Evolutionary conservation across 1,140 invertebrate species (phyloP).

Genomic region (Ridgeia piscesae): DNA sequence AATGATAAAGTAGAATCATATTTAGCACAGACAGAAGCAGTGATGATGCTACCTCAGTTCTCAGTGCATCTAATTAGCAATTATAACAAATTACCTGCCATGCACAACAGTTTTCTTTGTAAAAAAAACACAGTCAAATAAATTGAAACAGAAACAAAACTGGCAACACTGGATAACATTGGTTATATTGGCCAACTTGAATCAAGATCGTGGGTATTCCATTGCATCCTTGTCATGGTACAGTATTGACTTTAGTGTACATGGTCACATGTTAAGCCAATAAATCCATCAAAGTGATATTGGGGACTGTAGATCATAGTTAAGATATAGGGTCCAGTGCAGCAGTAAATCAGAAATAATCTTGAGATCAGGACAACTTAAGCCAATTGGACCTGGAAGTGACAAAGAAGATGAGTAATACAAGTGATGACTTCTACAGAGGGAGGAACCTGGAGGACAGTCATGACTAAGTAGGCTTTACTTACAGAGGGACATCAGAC

Average conservation of each 20-base stretch:
- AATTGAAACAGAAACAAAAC: neutral
- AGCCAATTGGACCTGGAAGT: neutral
- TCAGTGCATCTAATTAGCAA: neutral
- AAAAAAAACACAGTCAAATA: neutral
- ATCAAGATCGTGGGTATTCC: neutral
- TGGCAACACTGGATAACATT: neutral
- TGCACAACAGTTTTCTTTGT: neutral
- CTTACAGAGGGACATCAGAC: neutral
- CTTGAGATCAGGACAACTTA: neutral
- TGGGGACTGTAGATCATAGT: neutral
- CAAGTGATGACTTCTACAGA: neutral
- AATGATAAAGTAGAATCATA: neutral
- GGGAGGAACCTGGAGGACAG: neutral
- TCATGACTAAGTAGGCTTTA: neutral
- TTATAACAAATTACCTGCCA: neutral
- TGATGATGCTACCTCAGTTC: neutral
- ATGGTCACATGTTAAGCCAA: neutral
- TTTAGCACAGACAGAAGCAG: neutral
- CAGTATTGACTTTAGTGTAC: neutral
- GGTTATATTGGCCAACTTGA: neutral
- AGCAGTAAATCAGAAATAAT: neutral
- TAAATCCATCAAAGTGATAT: neutral
- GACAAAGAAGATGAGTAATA: neutral
- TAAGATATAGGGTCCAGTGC: neutral
- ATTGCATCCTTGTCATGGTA: neutral